Evolutionary conservation across 53 echinoderm and acorn worm genomes (phyloP), one percentile per base, ranked within the genome.

Genomic region (Stichopus horrens): DNA sequence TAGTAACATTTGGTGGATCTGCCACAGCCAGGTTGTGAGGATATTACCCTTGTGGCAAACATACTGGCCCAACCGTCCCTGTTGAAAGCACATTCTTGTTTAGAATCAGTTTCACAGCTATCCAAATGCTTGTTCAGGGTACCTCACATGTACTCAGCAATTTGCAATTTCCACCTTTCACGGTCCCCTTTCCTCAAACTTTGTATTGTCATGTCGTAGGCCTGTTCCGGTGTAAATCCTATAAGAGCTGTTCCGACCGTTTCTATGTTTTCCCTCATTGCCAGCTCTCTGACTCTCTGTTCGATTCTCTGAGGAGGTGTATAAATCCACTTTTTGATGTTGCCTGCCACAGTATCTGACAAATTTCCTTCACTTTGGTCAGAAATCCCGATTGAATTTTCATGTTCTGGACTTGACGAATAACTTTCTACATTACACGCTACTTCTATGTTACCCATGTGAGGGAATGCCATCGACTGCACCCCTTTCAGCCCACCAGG

Each of bases 391-490:
- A 20, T 83, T 14, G 53, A 53, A 2, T 7, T 75, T 7, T 78
- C 66, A 9, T 51, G 14, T 11, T 71, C 86, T 54, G 7, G 10
- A 5, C 13, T 8, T 59, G 52, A 21, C 7, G 11, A n/a, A 23
- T 10, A 67, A 81, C 92, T 89, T 83, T 95, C 96, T 10, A 96
- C 95, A 75, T 96, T 96, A 86, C 96, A 96, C 14, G 97, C 97
- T 8, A 97, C 92, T 87, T 97, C 97, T 52, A 97, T 88, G 53
- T 89, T 92, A 9, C 95, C 93, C 51, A 90, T 83, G 78, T 97
- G 97, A 19, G 91, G 88, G 57, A 97, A 97, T 8, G 97, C 97
- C 97, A 97, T 97, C 60, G 94, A 91, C 67, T 93, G 95, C 6
- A 97, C 91, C 8, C 97, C 97, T 0, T 93, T 93, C 7, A 96